These are phyloP conservation scores for Quiscalus mexicanus DNA, from an alignment of 2,113 vertebrate genomes.

Conservation along the genomic window DNA sequence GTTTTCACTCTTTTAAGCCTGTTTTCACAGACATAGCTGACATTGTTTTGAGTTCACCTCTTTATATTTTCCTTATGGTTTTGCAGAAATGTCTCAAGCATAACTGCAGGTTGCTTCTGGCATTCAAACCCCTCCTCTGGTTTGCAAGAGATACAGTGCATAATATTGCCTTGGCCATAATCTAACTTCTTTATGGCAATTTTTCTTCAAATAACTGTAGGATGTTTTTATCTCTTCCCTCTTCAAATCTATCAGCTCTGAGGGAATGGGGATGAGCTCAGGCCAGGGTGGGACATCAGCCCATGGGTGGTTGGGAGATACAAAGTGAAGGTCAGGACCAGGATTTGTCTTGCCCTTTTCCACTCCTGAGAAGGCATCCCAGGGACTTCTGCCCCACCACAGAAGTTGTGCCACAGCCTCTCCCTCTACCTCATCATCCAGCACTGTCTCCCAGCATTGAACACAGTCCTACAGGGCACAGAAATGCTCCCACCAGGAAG, in stretches of 20 bases:
- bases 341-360: background rate
- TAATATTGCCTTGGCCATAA: background rate
- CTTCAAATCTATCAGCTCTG: background rate
- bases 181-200: background rate
- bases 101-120: background rate
- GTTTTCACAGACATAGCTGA: background rate
- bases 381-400: background rate
- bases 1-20: background rate
- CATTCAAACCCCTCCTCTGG: background rate
- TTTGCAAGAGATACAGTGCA: background rate
- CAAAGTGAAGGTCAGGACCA: rapidly evolving
- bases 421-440: background rate
- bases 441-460: background rate
- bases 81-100: background rate
- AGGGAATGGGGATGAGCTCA: background rate
- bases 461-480: background rate
- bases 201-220: background rate
- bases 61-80: background rate
- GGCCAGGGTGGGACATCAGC: background rate
- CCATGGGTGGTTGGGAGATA: rapidly evolving
- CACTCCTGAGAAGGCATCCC: background rate
- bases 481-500: background rate
- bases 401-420: background rate
- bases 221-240: background rate
- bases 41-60: background rate